Evolutionary conservation across 2,888 invertebrate species (phyloP), one percentile per base, ranked within the genome.

Genomic region (Odontocerum albicorne): DNA sequence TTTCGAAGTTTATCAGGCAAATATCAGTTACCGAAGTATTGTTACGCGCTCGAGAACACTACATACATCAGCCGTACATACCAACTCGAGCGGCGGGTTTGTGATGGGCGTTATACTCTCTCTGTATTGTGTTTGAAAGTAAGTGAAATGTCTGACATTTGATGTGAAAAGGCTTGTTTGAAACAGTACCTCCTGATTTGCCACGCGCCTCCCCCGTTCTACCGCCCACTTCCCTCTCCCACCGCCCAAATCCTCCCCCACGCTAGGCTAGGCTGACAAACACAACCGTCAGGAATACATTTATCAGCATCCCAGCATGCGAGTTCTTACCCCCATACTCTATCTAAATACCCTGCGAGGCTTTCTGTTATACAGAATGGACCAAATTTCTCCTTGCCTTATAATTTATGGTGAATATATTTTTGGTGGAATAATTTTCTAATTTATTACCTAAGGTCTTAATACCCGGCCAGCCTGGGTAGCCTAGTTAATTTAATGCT

Each of bases 151-250:
- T 35, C 35, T 35, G 13, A 35, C 35, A 35, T 35, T 35, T n/a
- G 12, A 35, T 15, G 38, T 38, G 16, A 38, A 38, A 38, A 38
- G 38, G 38, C 38, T 38, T 38, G 38, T 38, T 38, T 38, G 38
- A 38, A 38, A 38, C 38, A 38, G 38, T 38, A 38, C 15, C 10
- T 35, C 8, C 38, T 38, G 38, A 38, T 38, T 38, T 38, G 43
- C 19, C 42, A 31, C 22, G 3, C 42, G n/a, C 19, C n/a, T 15
- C 27, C 16, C 13, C 35, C 20, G 15, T 20, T 20, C 35, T 31
- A 55, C 55, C 74, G 75, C n/a, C n/a, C n/a, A n/a, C n/a, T 8
- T 35, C 17, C 15, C 38, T 3, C 38, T 17, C 16, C 16, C 16
- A 13, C 13, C 15, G 31, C 44, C 35, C 6, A n/a, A 8, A 33